Evolutionary conservation across 1,140 invertebrate genomes (phyloP), one percentile per base, ranked within the genome.

Genomic region (Lepidurus packardi): DNA sequence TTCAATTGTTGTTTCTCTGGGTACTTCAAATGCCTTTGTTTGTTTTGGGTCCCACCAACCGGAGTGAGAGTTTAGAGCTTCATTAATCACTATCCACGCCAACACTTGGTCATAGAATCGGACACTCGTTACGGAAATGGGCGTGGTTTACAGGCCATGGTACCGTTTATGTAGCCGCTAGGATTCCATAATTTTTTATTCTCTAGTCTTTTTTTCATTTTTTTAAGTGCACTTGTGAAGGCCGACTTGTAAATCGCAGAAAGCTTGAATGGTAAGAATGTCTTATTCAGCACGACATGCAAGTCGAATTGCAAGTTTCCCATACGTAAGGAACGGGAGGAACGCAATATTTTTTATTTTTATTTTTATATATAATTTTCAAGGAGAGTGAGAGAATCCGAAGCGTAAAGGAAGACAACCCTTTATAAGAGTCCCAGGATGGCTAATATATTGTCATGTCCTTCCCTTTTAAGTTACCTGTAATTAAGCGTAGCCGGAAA

Each of bases 401-500:
- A 21, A 65, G n/a, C 53, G 53, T 65, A 65, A 65, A 21, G 16
- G 21, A 65, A 21, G 53, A 13, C 7, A 65, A 65, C 16, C 16
- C n/a, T 65, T 65, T 7, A 65, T 21, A 16, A 65, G 21, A 21
- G 16, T n/a, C 53, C 16, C 16, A 13, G 53, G 21, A 13, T 65
- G 53, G 6, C 16, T n/a, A 1, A 21, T 65, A 21, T 65, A 65
- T 13, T 65, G 53, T 47, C 45, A 16, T 65, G 53, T 65, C 53
- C 53, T 65, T 65, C 53, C 53, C 53, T 65, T 16, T 65, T 65
- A n/a, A 65, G 53, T 65, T 65, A 16, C 21, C 53, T 21, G 53
- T 65, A 65, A 65, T 65, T 65, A 65, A 65, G 53, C 53, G 34
- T 21, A 65, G 53, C 53, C 53, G 53, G 53, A 65, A 65, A 21